phyloP scores from a whole-genome alignment of 2,113 vertebrate species.

The Passer montanus region DNA sequence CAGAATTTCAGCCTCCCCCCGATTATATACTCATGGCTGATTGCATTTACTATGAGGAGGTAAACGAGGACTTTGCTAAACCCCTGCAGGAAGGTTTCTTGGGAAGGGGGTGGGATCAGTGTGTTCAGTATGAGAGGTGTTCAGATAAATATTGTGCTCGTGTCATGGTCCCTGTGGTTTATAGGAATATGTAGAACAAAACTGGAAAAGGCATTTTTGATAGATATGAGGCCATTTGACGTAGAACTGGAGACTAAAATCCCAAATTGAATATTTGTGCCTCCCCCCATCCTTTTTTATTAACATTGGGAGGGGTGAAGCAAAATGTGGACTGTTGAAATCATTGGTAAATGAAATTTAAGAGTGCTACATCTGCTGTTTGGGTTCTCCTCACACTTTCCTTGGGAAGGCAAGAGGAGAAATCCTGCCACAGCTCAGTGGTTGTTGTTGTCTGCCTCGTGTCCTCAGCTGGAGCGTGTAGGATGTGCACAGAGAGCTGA shows the following conservation, averaged over 20 bases:
- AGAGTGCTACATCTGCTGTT: fast-evolving
- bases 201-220: not conserved
- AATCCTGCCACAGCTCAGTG: not conserved
- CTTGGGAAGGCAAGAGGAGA: not conserved
- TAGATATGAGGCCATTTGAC: not conserved
- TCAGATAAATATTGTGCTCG: not conserved
- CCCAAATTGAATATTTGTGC: fast-evolving
- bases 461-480: not conserved
- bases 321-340: not conserved
- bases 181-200: fast-evolving
- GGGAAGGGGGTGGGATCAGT: not conserved
- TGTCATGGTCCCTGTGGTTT: fast-evolving
- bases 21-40: constrained; percentile 95
- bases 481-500: not conserved
- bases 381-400: fast-evolving
- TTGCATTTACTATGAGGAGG: constrained; percentile 99
- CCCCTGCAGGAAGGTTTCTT: fast-evolving
- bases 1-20: constrained; percentile 80
- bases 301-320: not conserved
- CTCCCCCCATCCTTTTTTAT: fast-evolving
- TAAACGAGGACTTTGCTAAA: constrained; percentile 38
- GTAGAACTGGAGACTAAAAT: fast-evolving
- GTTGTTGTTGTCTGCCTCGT: fast-evolving
- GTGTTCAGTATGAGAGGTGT: fast-evolving
- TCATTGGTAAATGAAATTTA: not conserved